Evolutionary conservation across 1,140 invertebrate genomes (phyloP).

Genomic region (Carcinoscorpius rotundicauda): DNA sequence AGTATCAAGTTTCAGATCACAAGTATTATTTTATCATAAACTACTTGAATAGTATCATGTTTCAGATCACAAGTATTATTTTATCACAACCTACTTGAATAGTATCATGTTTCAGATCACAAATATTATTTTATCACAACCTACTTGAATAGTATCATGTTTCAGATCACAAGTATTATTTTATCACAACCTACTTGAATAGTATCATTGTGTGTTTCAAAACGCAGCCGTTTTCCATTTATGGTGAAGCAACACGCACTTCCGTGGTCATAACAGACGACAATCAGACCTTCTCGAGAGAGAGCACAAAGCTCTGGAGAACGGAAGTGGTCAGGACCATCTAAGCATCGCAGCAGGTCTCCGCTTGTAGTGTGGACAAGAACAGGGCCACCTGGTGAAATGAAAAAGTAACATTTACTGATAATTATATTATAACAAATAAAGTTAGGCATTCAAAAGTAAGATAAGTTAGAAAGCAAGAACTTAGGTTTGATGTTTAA

Average conservation of each 20-base stretch:
- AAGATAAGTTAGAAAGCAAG: no score
- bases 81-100: slow-evolving; percentile 43
- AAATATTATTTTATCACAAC: no score
- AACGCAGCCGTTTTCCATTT: slow-evolving; percentile 71
- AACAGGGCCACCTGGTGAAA: slow-evolving; percentile 66
- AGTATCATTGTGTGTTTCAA: slow-evolving; percentile 86
- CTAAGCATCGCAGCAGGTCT: slow-evolving; percentile 80
- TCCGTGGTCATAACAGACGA: slow-evolving; percentile 82
- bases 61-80: no score
- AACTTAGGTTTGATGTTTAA: no score
- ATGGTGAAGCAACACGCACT: slow-evolving; percentile 87
- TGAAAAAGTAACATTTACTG: no score
- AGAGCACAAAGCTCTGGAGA: slow-evolving; percentile 83
- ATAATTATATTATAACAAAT: no score
- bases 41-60: no score
- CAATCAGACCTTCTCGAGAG: slow-evolving; percentile 90
- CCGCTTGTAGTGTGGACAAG: slow-evolving; percentile 95
- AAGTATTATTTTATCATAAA: no score
- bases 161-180: no score
- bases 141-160: no score
- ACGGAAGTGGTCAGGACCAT: slow-evolving; percentile 57
- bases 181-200: slow-evolving; percentile 56
- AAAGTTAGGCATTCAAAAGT: no score
- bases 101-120: slow-evolving; percentile 28
- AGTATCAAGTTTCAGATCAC: no score